A percentile compares a stretch with the other conserved stretches of the same genome.
Conservation (phyloP, 2,113 vertebrate genomes). For the Ptilorrhoa leucosticta region DNA sequence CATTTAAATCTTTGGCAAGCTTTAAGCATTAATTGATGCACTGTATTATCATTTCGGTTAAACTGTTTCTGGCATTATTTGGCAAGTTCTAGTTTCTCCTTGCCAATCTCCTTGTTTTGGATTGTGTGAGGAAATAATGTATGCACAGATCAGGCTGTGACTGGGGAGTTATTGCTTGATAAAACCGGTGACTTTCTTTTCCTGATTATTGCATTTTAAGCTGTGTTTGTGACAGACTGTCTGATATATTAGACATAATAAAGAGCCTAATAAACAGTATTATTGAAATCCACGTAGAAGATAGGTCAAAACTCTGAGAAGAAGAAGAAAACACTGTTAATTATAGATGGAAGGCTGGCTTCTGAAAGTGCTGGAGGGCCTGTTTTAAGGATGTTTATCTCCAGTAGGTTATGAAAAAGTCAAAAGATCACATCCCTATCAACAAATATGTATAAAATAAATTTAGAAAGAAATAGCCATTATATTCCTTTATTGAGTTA, state of each 20-base stretch:
- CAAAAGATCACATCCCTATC: not conserved
- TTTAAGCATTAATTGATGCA: not conserved
- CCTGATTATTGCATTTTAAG: not conserved
- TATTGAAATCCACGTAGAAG: not conserved
- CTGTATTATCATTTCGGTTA: not conserved
- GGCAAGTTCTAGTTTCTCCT: not conserved
- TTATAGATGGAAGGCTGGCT: not conserved
- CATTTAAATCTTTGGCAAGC: not conserved
- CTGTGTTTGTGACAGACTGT: not conserved
- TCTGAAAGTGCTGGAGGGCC: not conserved
- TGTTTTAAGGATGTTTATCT: slow-evolving; percentile 44
- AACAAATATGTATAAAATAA: not conserved
- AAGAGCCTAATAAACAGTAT: not conserved
- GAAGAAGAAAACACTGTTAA: not conserved
- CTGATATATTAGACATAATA: not conserved
- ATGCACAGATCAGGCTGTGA: not conserved
- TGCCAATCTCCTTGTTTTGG: not conserved
- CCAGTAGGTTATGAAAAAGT: slow-evolving; percentile 10
- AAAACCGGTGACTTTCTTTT: not conserved
- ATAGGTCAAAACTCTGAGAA: not conserved
- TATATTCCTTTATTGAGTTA: not conserved
- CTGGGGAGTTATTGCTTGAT: not conserved
- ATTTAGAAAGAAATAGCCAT: slow-evolving; percentile 1
- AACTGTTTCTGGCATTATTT: not conserved
- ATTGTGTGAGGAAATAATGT: not conserved